Base-by-base conservation (phyloP, 2,888 invertebrate genomes). In the Caradrina kadenii region DNA sequence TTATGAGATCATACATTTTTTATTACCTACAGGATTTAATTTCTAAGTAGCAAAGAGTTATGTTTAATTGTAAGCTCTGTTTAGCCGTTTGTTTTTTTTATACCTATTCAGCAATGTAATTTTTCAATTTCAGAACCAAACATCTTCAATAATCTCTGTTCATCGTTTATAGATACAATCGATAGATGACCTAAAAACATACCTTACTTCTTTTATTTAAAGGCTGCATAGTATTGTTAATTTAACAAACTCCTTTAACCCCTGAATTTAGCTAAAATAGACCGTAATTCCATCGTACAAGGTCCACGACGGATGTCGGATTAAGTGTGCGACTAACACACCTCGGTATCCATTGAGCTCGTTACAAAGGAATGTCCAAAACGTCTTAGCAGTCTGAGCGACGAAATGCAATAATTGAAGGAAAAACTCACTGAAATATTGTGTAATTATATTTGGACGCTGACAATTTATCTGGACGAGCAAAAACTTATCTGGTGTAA, bases 331-430 rank as follows among this genome's bases (percentile, higher is more conserved):
- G 21, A 52, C 58, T 61, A 52, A 39, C 63, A 74, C 55, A 80
- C 80, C 68, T 70, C 62, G 88, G 88, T 83, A 90, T 87, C 82
- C 87, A 71, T 76, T 67, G 71, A 5, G 72, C 89, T 93, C 87
- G 87, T 93, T 93, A 92, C 86, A 77, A 79, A 88, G 88, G 93
- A 91, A 94, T 93, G 89, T 88, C 85, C 86, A 84, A 90, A 93
- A 88, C 87, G 89, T 87, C 86, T 87, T 88, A 82, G 89, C 90
- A 87, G 90, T 86, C 85, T 79, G 80, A 77, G 80, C 84, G 73
- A 81, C 85, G 88, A 91, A 93, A 94, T 93, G 93, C 92, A 89
- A 91, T 94, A 93, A 95, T 94, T 94, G 92, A 88, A 84, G 89
- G 87, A 93, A 94, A 94, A 95, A 93, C 90, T 79, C 80, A 78